These are phyloP conservation scores for Scomber japonicus DNA, from an alignment of 2,113 vertebrate species.

Conservation along the genomic window DNA sequence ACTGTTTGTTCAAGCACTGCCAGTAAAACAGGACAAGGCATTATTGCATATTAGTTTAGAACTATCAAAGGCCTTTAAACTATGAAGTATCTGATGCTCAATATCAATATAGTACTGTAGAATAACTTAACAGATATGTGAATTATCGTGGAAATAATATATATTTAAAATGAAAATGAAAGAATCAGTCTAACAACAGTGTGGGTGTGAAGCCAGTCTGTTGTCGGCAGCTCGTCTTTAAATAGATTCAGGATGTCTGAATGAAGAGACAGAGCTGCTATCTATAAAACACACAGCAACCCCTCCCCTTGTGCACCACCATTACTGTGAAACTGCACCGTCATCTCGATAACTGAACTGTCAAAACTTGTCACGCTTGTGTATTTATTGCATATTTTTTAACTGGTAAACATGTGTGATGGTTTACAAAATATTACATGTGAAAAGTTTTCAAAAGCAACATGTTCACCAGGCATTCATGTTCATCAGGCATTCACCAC, in stretches of 20 bases:
- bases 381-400: conserved; percentile 7
- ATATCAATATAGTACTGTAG: not conserved
- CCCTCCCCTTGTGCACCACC: conserved; percentile 19
- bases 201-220: not conserved
- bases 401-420: not conserved
- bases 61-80: not conserved
- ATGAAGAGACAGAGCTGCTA: conserved; percentile 44
- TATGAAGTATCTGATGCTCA: not conserved
- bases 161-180: not conserved
- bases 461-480: not conserved
- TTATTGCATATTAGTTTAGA: not conserved
- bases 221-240: conserved; percentile 37
- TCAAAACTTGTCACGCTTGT: not conserved
- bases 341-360: conserved; percentile 51
- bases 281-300: conserved; percentile 49
- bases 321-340: conserved; percentile 64
- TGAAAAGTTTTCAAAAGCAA: not conserved
- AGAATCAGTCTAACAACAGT: not conserved
- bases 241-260: conserved; percentile 50
- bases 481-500: not conserved
- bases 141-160: no score
- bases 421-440: not conserved
- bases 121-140: not conserved
- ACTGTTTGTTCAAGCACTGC: conserved; percentile 24
- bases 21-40: not conserved